Evolutionary conservation across 2,888 invertebrate species (phyloP).

Genomic region (Yponomeuta malinellus): DNA sequence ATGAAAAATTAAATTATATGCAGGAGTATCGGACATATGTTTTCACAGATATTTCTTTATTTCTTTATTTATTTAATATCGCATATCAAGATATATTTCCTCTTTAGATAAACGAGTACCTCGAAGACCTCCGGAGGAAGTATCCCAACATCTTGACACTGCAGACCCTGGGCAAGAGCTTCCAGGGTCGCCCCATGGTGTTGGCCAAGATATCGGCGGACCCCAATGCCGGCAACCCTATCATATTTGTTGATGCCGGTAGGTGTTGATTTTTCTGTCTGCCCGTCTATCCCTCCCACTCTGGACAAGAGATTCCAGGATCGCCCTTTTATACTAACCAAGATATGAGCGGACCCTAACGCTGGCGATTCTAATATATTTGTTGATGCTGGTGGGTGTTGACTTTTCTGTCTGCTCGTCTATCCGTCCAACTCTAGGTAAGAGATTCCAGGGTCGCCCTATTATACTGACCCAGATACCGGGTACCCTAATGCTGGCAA

Average conservation of each 20-base stretch:
- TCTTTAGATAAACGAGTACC: constrained; percentile 43
- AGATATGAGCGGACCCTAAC: constrained; percentile 66
- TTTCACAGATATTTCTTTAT: too few relatives aligned
- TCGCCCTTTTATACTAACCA: constrained; percentile 69
- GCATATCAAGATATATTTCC: not conserved
- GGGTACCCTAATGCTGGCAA: constrained; percentile 51
- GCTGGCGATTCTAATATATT: constrained; percentile 75
- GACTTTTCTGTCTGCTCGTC: not conserved
- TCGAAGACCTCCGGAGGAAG: constrained; percentile 35
- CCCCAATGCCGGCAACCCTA: constrained; percentile 65
- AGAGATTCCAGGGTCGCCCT: constrained; percentile 70
- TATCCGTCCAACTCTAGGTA: constrained; percentile 51
- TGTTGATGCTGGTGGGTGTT: constrained; percentile 66
- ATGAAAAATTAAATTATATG: too few relatives aligned
- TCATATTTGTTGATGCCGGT: constrained; percentile 77
- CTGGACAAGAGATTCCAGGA: constrained; percentile 76
- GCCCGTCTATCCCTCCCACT: constrained; percentile 15
- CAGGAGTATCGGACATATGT: too few relatives aligned
- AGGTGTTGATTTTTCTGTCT: not conserved
- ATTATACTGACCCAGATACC: constrained; percentile 76
- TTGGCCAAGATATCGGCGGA: constrained; percentile 74
- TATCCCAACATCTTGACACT: constrained; percentile 63
- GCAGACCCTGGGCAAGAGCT: constrained; percentile 70
- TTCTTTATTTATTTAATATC: too few relatives aligned
- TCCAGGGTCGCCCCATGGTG: constrained; percentile 70